These are phyloP conservation scores for Athalia circularis DNA, from an alignment of 2,888 invertebrate genomes.

Conservation along the genomic window DNA sequence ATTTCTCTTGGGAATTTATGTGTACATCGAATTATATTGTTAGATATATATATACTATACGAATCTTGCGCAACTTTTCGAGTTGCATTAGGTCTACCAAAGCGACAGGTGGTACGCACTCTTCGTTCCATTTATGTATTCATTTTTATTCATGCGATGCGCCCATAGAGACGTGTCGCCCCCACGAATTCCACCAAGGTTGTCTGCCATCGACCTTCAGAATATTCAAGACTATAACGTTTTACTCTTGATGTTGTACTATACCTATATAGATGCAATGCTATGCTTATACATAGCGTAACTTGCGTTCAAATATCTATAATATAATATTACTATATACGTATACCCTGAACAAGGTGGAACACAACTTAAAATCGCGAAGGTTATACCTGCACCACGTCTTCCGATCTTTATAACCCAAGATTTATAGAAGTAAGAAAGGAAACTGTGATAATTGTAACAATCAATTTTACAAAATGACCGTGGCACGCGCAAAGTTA, in stretches of 20 bases:
- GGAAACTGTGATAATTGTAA: constrained; percentile 6
- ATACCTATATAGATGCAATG: not conserved
- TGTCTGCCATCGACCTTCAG: constrained; percentile 41
- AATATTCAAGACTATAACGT: constrained; percentile 11
- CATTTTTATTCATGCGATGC: constrained; percentile 62
- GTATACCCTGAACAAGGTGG: too few relatives aligned
- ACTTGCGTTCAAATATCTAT: too few relatives aligned
- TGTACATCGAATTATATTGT: too few relatives aligned
- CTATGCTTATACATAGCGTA: too few relatives aligned
- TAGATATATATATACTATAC: constrained; percentile 13
- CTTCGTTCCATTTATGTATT: constrained; percentile 60
- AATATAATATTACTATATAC: too few relatives aligned
- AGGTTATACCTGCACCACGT: not conserved
- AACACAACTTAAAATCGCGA: not conserved
- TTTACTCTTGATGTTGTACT: too few relatives aligned
- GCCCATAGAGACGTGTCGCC: constrained; percentile 24
- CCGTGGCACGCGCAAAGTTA: constrained; percentile 32
- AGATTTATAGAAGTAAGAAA: not conserved
- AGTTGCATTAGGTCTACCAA: constrained; percentile 46
- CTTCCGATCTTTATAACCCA: too few relatives aligned
- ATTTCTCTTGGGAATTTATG: constrained; percentile 3
- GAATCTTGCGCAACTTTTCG: constrained; percentile 31
- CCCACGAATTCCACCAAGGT: constrained; percentile 43
- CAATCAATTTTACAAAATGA: constrained; percentile 3
- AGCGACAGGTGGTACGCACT: constrained; percentile 63